Base-by-base conservation (phyloP, 2,888 invertebrate genomes). In the Drosophila rubida region DNA sequence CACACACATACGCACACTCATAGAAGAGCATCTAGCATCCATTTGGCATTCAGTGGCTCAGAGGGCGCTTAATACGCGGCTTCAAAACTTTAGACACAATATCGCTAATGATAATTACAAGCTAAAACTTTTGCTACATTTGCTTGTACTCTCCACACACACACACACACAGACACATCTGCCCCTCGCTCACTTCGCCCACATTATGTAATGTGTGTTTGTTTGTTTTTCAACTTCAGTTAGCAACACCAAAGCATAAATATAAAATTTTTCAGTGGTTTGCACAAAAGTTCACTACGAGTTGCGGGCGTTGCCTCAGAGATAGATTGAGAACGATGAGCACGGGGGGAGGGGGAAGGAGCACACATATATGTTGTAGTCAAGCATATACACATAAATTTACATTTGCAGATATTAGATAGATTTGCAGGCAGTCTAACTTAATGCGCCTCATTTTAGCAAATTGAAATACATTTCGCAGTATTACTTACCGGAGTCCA, bases 21-120 rank as follows among this genome's bases (percentile, higher is more conserved):
- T 13, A 27, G 14, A 30, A 32, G 30, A 35, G 41, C 54, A 30
- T 50, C 27, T 58, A 49, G 27, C 65, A 66, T 48, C 55, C 77
- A 76, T 71, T 74, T 66, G 72, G 71, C 76, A 65, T 70, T 76
- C 67, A 51, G 61, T 67, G 62, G 62, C 67, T 62, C 55, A 30
- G 46, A 72, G 67, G 67, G 51, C 68, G 87, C 87, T 66, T 68
- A 75, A 72, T 64, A 72, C 87, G 84, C 84, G 75, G 84, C 78
- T 80, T 78, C 75, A 74, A 86, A 88, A 80, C 83, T 84, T 84
- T 78, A 80, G 80, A 83, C 84, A 84, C 88, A 84, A 88, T 88
- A 87, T 83, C 87, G 87, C 84, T 85, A 85, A 88, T 85, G 88
- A 88, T 88, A 85, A 85, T 85, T 85, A 87, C 88, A 82, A 79